Evolutionary conservation across 2,888 invertebrate species (phyloP), one percentile per base, ranked within the genome.

Genomic region (Apamea crenata): DNA sequence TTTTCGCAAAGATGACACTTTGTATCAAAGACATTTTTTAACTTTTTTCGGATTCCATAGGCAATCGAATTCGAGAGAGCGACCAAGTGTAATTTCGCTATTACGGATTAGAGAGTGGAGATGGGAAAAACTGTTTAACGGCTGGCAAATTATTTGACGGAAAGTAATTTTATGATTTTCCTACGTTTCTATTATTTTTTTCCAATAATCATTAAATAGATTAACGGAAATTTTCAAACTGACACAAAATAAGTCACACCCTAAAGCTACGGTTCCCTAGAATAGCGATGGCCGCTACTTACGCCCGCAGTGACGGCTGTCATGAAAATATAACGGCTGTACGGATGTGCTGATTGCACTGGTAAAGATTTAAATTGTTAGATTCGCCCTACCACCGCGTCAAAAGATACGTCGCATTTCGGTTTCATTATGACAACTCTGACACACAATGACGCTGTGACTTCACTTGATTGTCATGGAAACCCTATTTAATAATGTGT

Each of bases 1-100:
- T 86, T 77, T 85, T 86, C 74, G 79, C 78, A 71, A 59, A 40
- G 25, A 59, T 80, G 83, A 83, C 84, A n/a, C 70, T 74, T 63
- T 14, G 5, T 36, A 44, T 69, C 85, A 80, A 25, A 72, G 77
- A 75, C 77, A 87, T 74, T 79, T 75, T 56, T 56, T 50, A 29
- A 25, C 10, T 29, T 67, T 72, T 83, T 59, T n/a, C 14, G n/a
- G n/a, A n/a, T n/a, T n/a, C n/a, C 56, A 12, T n/a, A 56, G 56
- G 56, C 56, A 12, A n/a, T 12, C 2, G 4, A 10, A n/a, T 56
- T 56, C 25, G n/a, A 4, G 12, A 56, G 25, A 56, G n/a, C 25
- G 5, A 56, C 12, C n/a, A 56, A n/a, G 25, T 56, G 56, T 25
- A 53, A 53, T 21, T 53, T 56, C 56, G 10, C 25, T 56, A 56